A percentile compares a stretch with the other conserved stretches of the same genome.
phyloP scores from a whole-genome alignment of 2,113 vertebrate genomes.

The Anser cygnoides region DNA sequence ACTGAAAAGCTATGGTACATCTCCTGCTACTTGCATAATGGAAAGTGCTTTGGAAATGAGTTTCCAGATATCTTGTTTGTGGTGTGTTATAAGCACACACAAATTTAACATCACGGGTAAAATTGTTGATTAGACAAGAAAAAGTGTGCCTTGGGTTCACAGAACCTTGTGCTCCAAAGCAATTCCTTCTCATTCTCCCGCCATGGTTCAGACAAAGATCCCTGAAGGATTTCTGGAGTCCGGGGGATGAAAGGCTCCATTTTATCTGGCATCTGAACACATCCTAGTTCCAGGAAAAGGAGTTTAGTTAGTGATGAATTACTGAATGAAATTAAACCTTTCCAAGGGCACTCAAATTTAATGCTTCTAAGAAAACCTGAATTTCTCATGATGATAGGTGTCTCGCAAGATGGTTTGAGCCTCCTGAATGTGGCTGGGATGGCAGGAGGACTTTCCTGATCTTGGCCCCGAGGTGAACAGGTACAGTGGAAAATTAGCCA shows the following conservation, averaged over 20 bases:
- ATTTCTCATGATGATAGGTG: neutral
- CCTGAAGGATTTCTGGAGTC: neutral
- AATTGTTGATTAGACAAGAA: slow-evolving; percentile 19
- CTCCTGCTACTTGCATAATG: neutral
- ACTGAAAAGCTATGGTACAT: neutral
- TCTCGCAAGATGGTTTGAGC: neutral
- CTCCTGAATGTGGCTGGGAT: neutral
- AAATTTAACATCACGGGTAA: neutral
- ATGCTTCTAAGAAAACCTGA: neutral
- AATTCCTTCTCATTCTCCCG: neutral
- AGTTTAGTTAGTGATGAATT: neutral
- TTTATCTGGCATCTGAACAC: neutral
- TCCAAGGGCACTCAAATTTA: neutral
- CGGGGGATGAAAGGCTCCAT: neutral
- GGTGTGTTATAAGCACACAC: neutral
- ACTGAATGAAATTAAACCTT: neutral
- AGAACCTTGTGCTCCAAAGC: neutral
- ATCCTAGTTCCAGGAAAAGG: neutral
- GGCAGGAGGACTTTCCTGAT: neutral
- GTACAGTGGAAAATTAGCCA: neutral
- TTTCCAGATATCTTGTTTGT: slow-evolving; percentile 30
- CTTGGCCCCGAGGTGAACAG: neutral
- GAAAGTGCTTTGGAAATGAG: slow-evolving; percentile 12
- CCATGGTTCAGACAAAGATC: neutral
- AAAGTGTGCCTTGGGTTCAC: neutral